Percentiles rank a stretch among this genome's conserved stretches.
These are phyloP conservation scores for Onychorhynchus coronatus DNA, from an alignment of 2,113 vertebrate species.

Conservation along the genomic window DNA sequence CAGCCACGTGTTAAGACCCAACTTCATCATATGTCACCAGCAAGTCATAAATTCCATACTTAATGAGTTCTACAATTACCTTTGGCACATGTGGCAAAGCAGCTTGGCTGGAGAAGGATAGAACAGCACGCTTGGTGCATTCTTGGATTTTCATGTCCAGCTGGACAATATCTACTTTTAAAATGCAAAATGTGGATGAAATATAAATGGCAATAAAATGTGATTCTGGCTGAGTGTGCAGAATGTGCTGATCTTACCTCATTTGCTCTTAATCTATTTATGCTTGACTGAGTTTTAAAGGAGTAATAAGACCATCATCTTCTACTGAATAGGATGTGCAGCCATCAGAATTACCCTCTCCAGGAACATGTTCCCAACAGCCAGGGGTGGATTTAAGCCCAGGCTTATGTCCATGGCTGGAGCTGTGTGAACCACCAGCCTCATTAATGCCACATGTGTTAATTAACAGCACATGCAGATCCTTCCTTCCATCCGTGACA, in stretches of 20 bases:
- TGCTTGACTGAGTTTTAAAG: neutral
- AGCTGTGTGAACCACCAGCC: neutral
- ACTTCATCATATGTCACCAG: neutral
- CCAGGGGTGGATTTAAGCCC: neutral
- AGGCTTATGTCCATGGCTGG: rapidly evolving
- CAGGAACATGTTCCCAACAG: neutral
- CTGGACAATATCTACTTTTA: neutral
- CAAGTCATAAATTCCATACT: neutral
- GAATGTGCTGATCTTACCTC: neutral
- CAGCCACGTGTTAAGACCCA: neutral
- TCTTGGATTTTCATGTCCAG: neutral
- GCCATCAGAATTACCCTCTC: neutral
- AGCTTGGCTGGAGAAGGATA: neutral
- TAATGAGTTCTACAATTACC: neutral
- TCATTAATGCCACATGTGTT: neutral
- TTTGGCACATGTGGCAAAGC: neutral
- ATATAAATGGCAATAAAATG: neutral
- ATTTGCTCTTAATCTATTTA: neutral
- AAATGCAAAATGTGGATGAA: neutral
- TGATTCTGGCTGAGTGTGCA: neutral
- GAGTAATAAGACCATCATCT: neutral
- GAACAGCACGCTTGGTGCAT: neutral
- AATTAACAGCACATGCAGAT: rapidly evolving
- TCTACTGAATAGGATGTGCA: rapidly evolving
- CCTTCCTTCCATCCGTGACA: neutral